Conservation (phyloP, 2,797 vertebrate genomes). For the Kryptopterus vitreolus region DNA sequence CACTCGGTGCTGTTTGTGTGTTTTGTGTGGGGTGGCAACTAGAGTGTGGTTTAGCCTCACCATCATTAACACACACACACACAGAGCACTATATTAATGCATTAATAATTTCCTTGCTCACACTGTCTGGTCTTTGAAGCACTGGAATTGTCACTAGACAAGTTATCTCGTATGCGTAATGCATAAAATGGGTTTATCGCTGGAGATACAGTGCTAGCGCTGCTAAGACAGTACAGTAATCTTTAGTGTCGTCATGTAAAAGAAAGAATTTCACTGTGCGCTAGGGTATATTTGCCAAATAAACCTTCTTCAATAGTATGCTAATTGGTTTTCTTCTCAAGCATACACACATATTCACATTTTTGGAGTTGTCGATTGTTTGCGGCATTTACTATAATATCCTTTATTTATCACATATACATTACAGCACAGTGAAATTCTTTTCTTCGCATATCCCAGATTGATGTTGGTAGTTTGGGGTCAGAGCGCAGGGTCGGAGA, state of each 20-base stretch:
- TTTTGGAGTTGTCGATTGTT: too few species aligned
- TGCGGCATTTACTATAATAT: too few species aligned
- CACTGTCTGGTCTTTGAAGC: too few species aligned
- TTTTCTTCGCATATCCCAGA: too few species aligned
- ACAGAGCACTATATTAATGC: neutral
- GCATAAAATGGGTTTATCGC: neutral
- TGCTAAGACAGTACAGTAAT: neutral
- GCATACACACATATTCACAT: too few species aligned
- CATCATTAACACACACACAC: constrained; percentile 3
- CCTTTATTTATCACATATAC: too few species aligned
- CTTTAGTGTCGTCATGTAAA: neutral
- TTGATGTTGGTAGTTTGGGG: too few species aligned
- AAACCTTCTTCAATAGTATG: neutral
- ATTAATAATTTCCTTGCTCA: neutral
- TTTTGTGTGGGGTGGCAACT: constrained; percentile 16
- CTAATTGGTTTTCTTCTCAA: neutral
- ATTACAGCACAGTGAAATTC: too few species aligned
- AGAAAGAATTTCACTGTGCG: neutral
- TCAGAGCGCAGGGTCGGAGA: too few species aligned
- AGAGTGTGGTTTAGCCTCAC: constrained; percentile 19
- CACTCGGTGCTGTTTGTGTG: constrained; percentile 39
- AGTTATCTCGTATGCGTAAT: too few species aligned
- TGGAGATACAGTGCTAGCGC: neutral
- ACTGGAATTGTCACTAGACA: neutral
- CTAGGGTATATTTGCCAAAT: neutral